phyloP scores from a whole-genome alignment of 2,797 vertebrate genomes.

The Schizopygopsis malacanthus region DNA sequence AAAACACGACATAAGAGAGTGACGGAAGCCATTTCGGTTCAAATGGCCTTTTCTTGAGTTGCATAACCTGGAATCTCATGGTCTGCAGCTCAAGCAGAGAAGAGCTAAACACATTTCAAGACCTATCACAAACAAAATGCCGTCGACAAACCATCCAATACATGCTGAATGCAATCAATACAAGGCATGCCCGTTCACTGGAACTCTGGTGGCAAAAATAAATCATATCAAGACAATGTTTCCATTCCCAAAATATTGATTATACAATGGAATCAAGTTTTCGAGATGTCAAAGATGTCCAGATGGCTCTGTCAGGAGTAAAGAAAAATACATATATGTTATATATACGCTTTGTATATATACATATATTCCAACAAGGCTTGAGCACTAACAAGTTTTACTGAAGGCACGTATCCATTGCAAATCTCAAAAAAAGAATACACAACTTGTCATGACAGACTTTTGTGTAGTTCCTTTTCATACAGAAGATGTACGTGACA shows the following conservation, averaged over 20 bases:
- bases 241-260: slow-evolving; percentile 76
- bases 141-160: slow-evolving; percentile 84
- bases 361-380: slow-evolving; percentile 74
- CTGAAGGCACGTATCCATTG: slow-evolving; percentile 82
- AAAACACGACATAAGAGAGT: slow-evolving; percentile 79
- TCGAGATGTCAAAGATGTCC: slow-evolving; percentile 67
- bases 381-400: slow-evolving; percentile 67
- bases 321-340: slow-evolving; percentile 69
- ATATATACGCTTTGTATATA: slow-evolving; percentile 76
- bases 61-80: slow-evolving; percentile 82
- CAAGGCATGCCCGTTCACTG: slow-evolving; percentile 83
- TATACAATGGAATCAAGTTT: slow-evolving; percentile 83
- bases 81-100: slow-evolving; percentile 94
- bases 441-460: slow-evolving; percentile 80
- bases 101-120: slow-evolving; percentile 83
- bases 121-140: slow-evolving; percentile 83
- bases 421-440: slow-evolving; percentile 88
- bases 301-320: slow-evolving; percentile 56
- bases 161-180: slow-evolving; percentile 93
- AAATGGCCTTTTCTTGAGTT: slow-evolving; percentile 98
- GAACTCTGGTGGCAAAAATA: slow-evolving; percentile 74
- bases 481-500: slow-evolving; percentile 65
- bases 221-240: slow-evolving; percentile 51
- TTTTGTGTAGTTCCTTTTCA: slow-evolving; percentile 84
- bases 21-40: slow-evolving; percentile 88